These are phyloP conservation scores for Anthoscopus minutus DNA, from an alignment of 2,113 vertebrate genomes.

Conservation along the genomic window DNA sequence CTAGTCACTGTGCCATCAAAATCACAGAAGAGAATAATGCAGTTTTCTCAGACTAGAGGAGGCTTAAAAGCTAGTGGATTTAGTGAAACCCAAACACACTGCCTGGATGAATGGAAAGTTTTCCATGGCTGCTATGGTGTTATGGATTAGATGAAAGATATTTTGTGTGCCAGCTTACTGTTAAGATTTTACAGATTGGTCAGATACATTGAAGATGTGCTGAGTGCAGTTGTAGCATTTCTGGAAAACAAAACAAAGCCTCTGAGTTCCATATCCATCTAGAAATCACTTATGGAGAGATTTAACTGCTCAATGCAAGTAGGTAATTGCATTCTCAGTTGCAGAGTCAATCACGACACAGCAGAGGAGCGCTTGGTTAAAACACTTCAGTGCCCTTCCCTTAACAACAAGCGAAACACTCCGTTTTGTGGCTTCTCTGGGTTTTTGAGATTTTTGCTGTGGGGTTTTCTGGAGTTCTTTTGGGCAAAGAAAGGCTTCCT, in stretches of 20 bases:
- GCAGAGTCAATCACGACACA: background rate
- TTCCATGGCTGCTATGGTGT: background rate
- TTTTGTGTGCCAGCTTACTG: background rate
- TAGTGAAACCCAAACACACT: background rate
- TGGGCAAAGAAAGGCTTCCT: background rate
- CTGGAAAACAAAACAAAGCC: background rate
- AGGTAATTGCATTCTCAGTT: background rate
- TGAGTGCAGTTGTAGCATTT: background rate
- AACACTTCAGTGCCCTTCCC: background rate
- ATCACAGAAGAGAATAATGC: accelerated
- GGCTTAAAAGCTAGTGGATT: background rate
- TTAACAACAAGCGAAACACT: background rate
- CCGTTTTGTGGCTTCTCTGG: background rate
- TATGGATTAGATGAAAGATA: background rate
- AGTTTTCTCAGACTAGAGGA: background rate
- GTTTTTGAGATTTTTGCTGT: background rate
- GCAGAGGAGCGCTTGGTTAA: background rate
- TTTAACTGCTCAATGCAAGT: background rate
- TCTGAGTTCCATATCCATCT: background rate
- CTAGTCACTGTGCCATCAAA: background rate
- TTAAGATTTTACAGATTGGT: background rate
- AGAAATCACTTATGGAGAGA: background rate
- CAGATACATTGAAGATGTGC: background rate
- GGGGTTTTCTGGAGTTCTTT: background rate
- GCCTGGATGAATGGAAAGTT: background rate